Percentiles rank a stretch among this genome's conserved stretches.
phyloP scores from a whole-genome alignment of 2,888 invertebrate species.

The Acronicta aceris region DNA sequence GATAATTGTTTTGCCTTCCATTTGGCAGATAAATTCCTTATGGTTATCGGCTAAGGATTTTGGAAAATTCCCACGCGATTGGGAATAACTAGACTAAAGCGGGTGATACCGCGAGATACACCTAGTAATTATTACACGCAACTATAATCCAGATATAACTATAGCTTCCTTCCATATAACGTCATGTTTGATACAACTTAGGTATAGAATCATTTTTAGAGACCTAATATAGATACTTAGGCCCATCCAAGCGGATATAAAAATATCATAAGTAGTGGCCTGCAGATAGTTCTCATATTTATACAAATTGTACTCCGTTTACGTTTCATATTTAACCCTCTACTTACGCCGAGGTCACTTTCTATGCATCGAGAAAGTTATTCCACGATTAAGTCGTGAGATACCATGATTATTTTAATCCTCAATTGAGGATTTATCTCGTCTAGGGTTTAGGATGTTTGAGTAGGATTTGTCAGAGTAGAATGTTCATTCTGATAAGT shows the following conservation, averaged over 20 bases:
- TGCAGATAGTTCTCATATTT: conserved; percentile 30
- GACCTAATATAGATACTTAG: no score
- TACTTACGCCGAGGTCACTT: conserved; percentile 59
- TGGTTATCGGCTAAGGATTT: no score
- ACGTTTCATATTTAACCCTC: conserved; percentile 60
- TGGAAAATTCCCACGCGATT: no score
- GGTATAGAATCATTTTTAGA: no score
- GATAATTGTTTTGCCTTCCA: no score
- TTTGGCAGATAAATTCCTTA: no score
- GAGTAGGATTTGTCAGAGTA: conserved; percentile 30
- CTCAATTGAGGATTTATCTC: conserved; percentile 30
- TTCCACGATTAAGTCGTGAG: conserved; percentile 49
- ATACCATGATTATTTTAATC: conserved; percentile 47
- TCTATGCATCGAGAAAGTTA: conserved; percentile 59
- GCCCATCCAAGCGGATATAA: not conserved
- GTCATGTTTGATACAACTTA: no score
- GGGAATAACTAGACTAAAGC: no score
- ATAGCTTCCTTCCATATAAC: no score
- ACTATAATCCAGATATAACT: no score
- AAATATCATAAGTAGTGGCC: not conserved
- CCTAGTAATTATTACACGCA: no score
- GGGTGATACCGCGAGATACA: no score
- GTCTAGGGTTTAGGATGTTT: conserved; percentile 9
- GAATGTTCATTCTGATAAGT: conserved; percentile 43
- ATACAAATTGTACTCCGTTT: conserved; percentile 49